These are phyloP conservation scores for Nymphalis polychloros DNA, from an alignment of 2,888 invertebrate species.

Conservation along the genomic window DNA sequence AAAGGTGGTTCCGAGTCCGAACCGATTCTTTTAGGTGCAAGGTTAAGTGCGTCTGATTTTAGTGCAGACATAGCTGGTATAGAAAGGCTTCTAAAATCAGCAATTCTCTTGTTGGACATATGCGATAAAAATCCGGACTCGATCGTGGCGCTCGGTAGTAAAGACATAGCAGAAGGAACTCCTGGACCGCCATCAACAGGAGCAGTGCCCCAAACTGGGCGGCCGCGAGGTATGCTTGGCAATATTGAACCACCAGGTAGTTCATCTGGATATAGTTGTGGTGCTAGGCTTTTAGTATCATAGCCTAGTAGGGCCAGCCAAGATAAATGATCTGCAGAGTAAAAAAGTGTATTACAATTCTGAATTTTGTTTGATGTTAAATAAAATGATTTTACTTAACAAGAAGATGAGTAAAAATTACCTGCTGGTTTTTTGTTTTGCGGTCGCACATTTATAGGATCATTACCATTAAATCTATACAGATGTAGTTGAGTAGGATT, in stretches of 20 bases:
- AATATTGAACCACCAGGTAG: conserved; percentile 85
- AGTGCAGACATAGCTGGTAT: conserved; percentile 90
- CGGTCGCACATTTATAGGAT: conserved; percentile 92
- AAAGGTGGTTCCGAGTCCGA: conserved; percentile 94
- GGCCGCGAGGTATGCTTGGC: conserved; percentile 82
- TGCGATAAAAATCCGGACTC: conserved; percentile 93
- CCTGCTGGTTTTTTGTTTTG: conserved; percentile 88
- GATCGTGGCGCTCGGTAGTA: conserved; percentile 86
- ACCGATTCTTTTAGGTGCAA: conserved; percentile 88
- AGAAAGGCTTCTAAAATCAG: conserved; percentile 87
- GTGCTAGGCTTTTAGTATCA: conserved; percentile 91
- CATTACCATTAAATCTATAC: conserved; percentile 95
- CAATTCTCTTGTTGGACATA: conserved; percentile 89
- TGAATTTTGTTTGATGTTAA: not conserved
- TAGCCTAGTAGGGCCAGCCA: conserved; percentile 94
- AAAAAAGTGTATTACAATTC: conserved; percentile 7
- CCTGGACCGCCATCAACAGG: conserved; percentile 77
- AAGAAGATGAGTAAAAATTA: conserved; percentile 50
- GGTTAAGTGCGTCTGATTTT: conserved; percentile 88
- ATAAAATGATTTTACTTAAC: no score
- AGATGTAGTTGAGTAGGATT: conserved; percentile 92
- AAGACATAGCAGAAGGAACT: conserved; percentile 83
- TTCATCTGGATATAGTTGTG: conserved; percentile 89
- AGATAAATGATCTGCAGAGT: conserved; percentile 88
- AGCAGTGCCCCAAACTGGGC: conserved; percentile 81